A percentile compares a stretch with the other conserved stretches of the same genome.
Conservation (phyloP, 1,140 invertebrate genomes). For the Drosophila jambulina region DNA sequence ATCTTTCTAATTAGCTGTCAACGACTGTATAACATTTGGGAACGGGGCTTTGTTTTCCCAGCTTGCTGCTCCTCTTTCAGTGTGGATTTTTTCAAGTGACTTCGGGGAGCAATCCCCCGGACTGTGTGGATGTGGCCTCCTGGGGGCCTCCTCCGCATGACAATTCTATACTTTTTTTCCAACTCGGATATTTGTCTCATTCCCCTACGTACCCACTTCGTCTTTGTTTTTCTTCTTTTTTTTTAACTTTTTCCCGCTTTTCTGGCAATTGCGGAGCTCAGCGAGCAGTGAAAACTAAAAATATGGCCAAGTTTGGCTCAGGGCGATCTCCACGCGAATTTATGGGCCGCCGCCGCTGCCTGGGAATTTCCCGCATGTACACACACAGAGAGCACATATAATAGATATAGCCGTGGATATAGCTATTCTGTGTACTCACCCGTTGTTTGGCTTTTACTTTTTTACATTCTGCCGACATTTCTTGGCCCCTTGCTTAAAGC, state of each 20-base stretch:
- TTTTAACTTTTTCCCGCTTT: slow-evolving; percentile 52
- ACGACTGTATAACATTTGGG: slow-evolving; percentile 22
- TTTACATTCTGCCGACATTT: slow-evolving; percentile 51
- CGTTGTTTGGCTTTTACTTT: slow-evolving; percentile 61
- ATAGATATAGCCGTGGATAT: slow-evolving; percentile 35
- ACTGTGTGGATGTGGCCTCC: slow-evolving; percentile 65
- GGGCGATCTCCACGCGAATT: slow-evolving; percentile 80
- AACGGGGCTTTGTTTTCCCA: slow-evolving; percentile 39
- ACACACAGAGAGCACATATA: slow-evolving; percentile 20
- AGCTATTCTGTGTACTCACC: slow-evolving; percentile 12
- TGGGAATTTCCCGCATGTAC: slow-evolving; percentile 67
- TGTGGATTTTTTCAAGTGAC: slow-evolving; percentile 52
- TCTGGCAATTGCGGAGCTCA: slow-evolving; percentile 61
- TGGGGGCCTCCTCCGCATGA: slow-evolving; percentile 63
- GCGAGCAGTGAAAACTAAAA: slow-evolving; percentile 73
- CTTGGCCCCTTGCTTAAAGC: slow-evolving; percentile 64
- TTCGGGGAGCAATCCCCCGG: slow-evolving; percentile 47
- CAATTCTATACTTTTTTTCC: slow-evolving; percentile 62
- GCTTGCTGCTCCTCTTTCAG: slow-evolving; percentile 15
- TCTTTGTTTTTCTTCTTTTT: slow-evolving; percentile 35
- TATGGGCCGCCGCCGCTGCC: slow-evolving; percentile 66
- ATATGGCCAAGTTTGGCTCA: slow-evolving; percentile 79
- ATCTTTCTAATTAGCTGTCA: too few species aligned
- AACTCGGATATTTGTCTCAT: slow-evolving; percentile 76
- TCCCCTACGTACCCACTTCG: slow-evolving; percentile 14